Evolutionary conservation across 1,140 invertebrate species (phyloP), one percentile per base, ranked within the genome.

Genomic region (Zophobas morio): DNA sequence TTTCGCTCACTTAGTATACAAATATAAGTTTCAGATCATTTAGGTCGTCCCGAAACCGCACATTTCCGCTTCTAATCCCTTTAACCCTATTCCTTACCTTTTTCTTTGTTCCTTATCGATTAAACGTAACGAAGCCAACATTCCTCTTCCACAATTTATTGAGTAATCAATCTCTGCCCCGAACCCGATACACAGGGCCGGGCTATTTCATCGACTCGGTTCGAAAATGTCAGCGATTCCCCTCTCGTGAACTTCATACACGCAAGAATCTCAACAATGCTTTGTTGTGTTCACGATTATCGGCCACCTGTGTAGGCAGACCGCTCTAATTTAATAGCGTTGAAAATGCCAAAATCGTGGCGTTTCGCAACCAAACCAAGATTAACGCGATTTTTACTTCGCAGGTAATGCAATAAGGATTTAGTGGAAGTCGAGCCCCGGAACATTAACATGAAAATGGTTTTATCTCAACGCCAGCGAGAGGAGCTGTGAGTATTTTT

Each of bases 381-480:
- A 8, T 46, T 4, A 46, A 4, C 42, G 42, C 6, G 6, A 46
- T 46, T 56, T 82, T 83, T 81, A 83, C 80, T 74, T 82, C 82
- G 35, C 77, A 82, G 82, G 79, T 82, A 75, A 83, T 81, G 80
- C 76, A 79, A 82, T 83, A 84, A 72, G 73, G 49, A 56, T 79
- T 77, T 53, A 63, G 78, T 75, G 32, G 39, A 60, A 78, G 74
- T 76, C 80, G 47, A 75, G 80, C 83, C 81, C 82, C 81, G 80
- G 81, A 82, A 81, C 76, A 81, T 87, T 91, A 95, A 92, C 90
- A 96, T 94, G 94, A 97, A 96, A 96, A 98, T 98, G 97, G 96
- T 98, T 92, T 93, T 99, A 91, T 98, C 97, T 89, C 96, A 98
- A 92, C 94, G 96, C 90, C 97, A 99, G 93, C 94, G 95, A 91